Percentiles rank a stretch among this genome's conserved stretches.
Conservation (phyloP, 2,888 invertebrate species). For the Nephrotoma appendiculata region DNA sequence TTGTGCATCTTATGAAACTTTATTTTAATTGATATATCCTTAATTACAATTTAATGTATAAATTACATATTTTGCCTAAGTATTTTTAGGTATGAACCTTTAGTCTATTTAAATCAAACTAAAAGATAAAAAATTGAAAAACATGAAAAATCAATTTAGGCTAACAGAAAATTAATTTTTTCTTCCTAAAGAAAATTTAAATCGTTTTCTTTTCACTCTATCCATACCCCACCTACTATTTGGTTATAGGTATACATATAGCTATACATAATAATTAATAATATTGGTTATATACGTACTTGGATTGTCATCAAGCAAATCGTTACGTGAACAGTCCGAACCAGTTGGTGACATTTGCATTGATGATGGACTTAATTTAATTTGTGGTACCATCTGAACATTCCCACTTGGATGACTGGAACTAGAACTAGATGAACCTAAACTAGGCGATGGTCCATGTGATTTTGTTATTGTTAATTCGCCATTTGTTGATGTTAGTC, state of each 20-base stretch:
- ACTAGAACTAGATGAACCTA: slow-evolving; percentile 20
- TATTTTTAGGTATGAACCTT: background rate
- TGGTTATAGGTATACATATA: background rate
- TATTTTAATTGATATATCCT: background rate
- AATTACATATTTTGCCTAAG: background rate
- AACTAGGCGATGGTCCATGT: slow-evolving; percentile 36
- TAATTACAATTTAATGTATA: background rate
- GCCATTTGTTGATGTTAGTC: slow-evolving; percentile 62
- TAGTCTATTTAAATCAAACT: background rate
- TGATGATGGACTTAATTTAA: slow-evolving; percentile 50
- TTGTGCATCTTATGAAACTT: background rate
- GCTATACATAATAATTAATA: background rate
- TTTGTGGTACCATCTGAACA: slow-evolving; percentile 20
- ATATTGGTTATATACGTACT: slow-evolving; percentile 44
- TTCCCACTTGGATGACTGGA: slow-evolving; percentile 16
- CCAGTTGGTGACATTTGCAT: slow-evolving; percentile 44
- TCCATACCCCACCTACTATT: background rate
- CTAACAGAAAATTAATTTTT: background rate
- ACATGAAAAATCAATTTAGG: background rate
- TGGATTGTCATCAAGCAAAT: slow-evolving; percentile 68
- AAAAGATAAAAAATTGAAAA: background rate
- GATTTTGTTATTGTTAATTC: slow-evolving; percentile 74
- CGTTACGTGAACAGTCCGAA: slow-evolving; percentile 43
- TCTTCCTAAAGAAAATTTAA: background rate
- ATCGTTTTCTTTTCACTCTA: background rate